Percentiles rank a stretch among this genome's conserved stretches.
phyloP scores from a whole-genome alignment of 2,888 invertebrate genomes.

The Stegophylla sp. region DNA sequence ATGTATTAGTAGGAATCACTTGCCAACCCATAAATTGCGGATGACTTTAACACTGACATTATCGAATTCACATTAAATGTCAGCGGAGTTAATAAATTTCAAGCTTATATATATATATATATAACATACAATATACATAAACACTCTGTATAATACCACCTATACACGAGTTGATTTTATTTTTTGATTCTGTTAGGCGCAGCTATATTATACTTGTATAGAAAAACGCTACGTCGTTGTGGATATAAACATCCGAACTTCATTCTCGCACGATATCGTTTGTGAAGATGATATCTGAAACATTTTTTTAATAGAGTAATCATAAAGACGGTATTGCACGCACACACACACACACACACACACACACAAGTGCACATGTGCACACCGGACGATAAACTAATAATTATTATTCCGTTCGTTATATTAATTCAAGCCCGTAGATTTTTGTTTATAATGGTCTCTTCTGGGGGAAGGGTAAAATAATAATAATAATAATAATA shows the following conservation, averaged over 20 bases:
- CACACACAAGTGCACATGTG: no score
- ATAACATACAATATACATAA: no score
- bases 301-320: slow-evolving; percentile 34
- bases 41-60: slow-evolving; percentile 32
- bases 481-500: background rate
- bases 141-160: no score
- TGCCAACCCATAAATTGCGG: slow-evolving; percentile 51
- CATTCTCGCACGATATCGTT: background rate
- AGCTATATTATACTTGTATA: background rate
- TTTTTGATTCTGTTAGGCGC: background rate
- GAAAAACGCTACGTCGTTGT: background rate
- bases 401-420: slow-evolving; percentile 48
- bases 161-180: slow-evolving; percentile 18
- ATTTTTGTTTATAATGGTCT: background rate
- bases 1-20: slow-evolving; percentile 42
- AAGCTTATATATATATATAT: background rate
- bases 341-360: background rate
- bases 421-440: slow-evolving; percentile 31
- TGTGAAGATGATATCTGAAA: slow-evolving; percentile 24
- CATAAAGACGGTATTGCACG: background rate
- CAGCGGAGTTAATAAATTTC: slow-evolving; percentile 17
- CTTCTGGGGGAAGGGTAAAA: background rate
- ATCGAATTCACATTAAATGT: slow-evolving; percentile 15
- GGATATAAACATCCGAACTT: background rate
- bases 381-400: slow-evolving; percentile 20